These are phyloP conservation scores for Pedetes capensis DNA, from an alignment of 2,113 vertebrate genomes.

Conservation along the genomic window DNA sequence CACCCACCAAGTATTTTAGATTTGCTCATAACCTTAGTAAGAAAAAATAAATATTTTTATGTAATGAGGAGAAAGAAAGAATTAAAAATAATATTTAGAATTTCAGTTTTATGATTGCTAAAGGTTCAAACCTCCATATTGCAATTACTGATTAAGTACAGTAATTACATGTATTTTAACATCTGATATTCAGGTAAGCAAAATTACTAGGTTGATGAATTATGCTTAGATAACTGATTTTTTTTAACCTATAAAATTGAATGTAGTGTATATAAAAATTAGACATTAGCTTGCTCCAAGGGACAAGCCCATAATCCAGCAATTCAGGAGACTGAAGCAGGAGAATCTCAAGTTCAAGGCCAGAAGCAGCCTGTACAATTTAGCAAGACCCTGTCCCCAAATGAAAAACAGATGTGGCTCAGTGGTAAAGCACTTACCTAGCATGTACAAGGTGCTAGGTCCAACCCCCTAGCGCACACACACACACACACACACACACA, in stretches of 20 bases:
- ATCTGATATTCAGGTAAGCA: constrained; percentile 30
- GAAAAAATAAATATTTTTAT: constrained; percentile 14
- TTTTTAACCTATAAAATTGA: background rate
- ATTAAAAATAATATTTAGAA: background rate
- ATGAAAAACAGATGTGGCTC: too few species aligned
- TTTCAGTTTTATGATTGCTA: background rate
- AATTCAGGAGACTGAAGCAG: too few species aligned
- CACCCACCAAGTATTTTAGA: background rate
- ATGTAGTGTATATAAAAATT: background rate
- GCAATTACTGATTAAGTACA: constrained; percentile 13
- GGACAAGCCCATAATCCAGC: too few species aligned
- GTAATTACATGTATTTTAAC: constrained; percentile 25
- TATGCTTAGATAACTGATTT: constrained; percentile 3
- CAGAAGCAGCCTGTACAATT: too few species aligned
- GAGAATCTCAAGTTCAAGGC: too few species aligned
- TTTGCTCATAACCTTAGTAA: background rate
- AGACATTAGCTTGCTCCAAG: background rate
- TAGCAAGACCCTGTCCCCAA: too few species aligned
- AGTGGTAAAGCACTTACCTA: too few species aligned
- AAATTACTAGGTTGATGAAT: constrained; percentile 42
- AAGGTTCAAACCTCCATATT: background rate
- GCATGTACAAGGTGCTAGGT: too few species aligned
- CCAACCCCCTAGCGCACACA: too few species aligned
- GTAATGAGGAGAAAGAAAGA: background rate
- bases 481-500: too few species aligned